phyloP scores from a whole-genome alignment of 2,113 vertebrate genomes.

The Apaloderma vittatum region DNA sequence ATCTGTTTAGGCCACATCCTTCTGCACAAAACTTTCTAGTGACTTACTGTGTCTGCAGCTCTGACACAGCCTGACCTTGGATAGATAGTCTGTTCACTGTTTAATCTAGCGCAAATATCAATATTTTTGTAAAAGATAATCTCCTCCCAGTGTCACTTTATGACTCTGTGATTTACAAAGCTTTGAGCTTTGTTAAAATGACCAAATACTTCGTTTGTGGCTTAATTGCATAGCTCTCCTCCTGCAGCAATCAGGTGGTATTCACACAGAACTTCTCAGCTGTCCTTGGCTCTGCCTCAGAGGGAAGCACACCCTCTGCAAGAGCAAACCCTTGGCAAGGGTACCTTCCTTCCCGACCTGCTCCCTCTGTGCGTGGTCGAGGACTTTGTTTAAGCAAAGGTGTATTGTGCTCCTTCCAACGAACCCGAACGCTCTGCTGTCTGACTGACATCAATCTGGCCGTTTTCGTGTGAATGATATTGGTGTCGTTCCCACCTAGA shows the following conservation, averaged over 20 bases:
- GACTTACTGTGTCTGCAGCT: conserved; percentile 39
- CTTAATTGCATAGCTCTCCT: conserved; percentile 74
- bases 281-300: conserved; percentile 76
- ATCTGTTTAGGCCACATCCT: conserved; percentile 36
- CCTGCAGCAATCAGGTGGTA: conserved; percentile 74
- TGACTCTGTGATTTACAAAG: conserved; percentile 76
- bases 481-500: conserved; percentile 26
- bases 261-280: conserved; percentile 70
- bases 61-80: conserved; percentile 42
- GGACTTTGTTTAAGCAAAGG: conserved; percentile 27
- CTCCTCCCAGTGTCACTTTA: conserved; percentile 47
- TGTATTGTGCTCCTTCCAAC: conserved; percentile 7
- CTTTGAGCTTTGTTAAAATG: conserved; percentile 78
- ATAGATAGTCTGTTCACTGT: not conserved
- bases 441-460: conserved; percentile 49
- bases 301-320: conserved; percentile 66
- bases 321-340: conserved; percentile 75
- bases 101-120: conserved; percentile 76
- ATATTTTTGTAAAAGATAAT: conserved; percentile 78
- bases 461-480: conserved; percentile 1
- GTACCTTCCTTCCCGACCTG: not conserved
- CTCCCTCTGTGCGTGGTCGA: not conserved
- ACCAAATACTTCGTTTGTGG: conserved; percentile 73
- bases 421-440: conserved; percentile 31
- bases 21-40: conserved; percentile 39